These are phyloP conservation scores for Deilephila porcellus DNA, from an alignment of 2,888 invertebrate species.

Conservation along the genomic window DNA sequence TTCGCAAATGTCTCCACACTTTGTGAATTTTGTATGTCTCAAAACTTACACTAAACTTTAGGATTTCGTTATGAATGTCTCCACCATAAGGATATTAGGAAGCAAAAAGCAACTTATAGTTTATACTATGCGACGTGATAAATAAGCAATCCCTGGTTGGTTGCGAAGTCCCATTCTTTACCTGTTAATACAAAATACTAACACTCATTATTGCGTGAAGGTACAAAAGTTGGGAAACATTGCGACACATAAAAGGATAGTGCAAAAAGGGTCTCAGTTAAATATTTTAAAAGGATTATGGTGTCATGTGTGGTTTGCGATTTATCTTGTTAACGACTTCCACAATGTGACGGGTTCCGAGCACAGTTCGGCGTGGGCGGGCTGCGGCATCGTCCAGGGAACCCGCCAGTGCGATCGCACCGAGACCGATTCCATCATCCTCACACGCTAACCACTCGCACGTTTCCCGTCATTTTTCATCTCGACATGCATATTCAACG, in stretches of 20 bases:
- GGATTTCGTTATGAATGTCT: slow-evolving; percentile 41
- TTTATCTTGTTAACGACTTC: slow-evolving; percentile 81
- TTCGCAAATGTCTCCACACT: slow-evolving; percentile 62
- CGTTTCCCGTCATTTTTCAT: slow-evolving; percentile 81
- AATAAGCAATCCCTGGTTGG: background rate
- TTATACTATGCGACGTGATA: background rate
- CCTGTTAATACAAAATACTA: background rate
- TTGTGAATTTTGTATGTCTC: slow-evolving; percentile 60
- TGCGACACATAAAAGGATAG: slow-evolving; percentile 41
- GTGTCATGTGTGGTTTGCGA: slow-evolving; percentile 67
- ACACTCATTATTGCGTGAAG: slow-evolving; percentile 34
- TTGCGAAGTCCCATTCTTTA: background rate
- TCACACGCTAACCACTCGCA: slow-evolving; percentile 64
- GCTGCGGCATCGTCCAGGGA: background rate
- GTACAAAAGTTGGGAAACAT: slow-evolving; percentile 43
- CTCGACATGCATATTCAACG: slow-evolving; percentile 83
- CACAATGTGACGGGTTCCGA: slow-evolving; percentile 46
- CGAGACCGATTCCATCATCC: slow-evolving; percentile 50
- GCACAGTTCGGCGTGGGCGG: background rate
- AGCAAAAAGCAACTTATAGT: background rate
- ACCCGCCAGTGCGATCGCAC: slow-evolving; percentile 30
- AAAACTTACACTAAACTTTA: slow-evolving; percentile 57
- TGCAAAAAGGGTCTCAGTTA: slow-evolving; percentile 57
- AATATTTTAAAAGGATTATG: slow-evolving; percentile 72
- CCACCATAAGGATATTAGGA: background rate